phyloP scores from a whole-genome alignment of 2,797 vertebrate genomes.

The Heterohyrax brucei region DNA sequence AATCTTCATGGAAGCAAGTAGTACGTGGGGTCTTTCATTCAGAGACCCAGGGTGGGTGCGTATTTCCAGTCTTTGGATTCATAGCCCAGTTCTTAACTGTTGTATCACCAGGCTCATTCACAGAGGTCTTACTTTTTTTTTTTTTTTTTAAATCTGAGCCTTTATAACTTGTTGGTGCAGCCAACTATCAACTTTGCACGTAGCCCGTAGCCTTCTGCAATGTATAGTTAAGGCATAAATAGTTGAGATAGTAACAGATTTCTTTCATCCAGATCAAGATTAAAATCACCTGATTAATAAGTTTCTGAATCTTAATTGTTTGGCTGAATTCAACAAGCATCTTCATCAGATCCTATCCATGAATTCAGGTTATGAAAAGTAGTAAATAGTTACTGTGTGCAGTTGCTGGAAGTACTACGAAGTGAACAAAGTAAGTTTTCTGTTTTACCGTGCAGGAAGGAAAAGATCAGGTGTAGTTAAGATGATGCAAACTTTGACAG shows the following conservation, averaged over 20 bases:
- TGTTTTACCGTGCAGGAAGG: slow-evolving; percentile 1
- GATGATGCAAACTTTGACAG: background rate
- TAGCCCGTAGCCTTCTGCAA: background rate
- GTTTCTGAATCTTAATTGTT: background rate
- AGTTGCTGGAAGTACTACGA: background rate
- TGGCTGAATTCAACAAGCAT: background rate
- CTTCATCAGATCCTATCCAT: background rate
- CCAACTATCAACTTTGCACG: background rate
- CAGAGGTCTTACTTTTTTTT: background rate
- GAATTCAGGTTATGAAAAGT: slow-evolving; percentile 1
- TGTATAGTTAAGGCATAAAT: slow-evolving; percentile 19
- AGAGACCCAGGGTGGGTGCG: background rate
- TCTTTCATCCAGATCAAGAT: slow-evolving; percentile 57
- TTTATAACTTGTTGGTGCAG: background rate
- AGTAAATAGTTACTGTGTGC: background rate
- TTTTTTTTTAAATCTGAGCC: background rate
- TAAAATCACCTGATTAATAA: slow-evolving; percentile 47
- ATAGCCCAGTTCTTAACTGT: background rate
- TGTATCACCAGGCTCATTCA: background rate
- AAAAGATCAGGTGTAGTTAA: background rate
- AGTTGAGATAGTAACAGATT: background rate
- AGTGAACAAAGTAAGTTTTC: slow-evolving; percentile 13
- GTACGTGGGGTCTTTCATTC: too few species aligned
- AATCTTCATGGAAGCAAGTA: background rate
- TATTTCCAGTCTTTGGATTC: background rate